Conservation (phyloP, 2,888 invertebrate species). For the Hirtodrosophila duncani region DNA sequence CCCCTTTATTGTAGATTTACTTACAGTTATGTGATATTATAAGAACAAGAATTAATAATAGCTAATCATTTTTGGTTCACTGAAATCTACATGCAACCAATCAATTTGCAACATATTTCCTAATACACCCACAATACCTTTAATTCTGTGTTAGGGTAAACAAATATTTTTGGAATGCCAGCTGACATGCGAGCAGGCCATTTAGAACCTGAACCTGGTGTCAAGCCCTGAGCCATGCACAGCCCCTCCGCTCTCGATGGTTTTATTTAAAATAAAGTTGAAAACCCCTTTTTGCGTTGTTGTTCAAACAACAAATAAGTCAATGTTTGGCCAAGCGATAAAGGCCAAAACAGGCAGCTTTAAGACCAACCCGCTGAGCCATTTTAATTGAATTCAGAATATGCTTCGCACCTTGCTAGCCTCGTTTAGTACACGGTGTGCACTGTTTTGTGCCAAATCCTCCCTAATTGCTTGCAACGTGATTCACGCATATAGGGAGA, state of each 20-base stretch:
- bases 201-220: slow-evolving; percentile 36
- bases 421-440: too few species aligned
- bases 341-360: slow-evolving; percentile 37
- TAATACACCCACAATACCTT: too few species aligned
- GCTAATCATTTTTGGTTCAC: too few species aligned
- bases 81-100: too few species aligned
- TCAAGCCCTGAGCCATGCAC: slow-evolving; percentile 15
- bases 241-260: too few species aligned
- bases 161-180: slow-evolving; percentile 28
- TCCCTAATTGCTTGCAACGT: slow-evolving; percentile 41
- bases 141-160: slow-evolving; percentile 14
- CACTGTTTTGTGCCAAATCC: too few species aligned
- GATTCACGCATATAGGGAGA: slow-evolving; percentile 36
- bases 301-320: slow-evolving; percentile 46
- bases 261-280: slow-evolving; percentile 36
- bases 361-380: slow-evolving; percentile 17
- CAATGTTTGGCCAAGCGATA: slow-evolving; percentile 46
- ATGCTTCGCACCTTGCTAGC: slow-evolving; percentile 43
- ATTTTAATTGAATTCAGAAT: slow-evolving; percentile 56
- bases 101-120: too few species aligned
- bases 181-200: slow-evolving; percentile 56
- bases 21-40: too few species aligned
- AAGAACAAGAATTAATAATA: too few species aligned
- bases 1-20: too few species aligned
- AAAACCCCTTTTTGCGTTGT: slow-evolving; percentile 45